Conservation (phyloP, 2,888 invertebrate species). For the Phragmatobia fuliginosa region DNA sequence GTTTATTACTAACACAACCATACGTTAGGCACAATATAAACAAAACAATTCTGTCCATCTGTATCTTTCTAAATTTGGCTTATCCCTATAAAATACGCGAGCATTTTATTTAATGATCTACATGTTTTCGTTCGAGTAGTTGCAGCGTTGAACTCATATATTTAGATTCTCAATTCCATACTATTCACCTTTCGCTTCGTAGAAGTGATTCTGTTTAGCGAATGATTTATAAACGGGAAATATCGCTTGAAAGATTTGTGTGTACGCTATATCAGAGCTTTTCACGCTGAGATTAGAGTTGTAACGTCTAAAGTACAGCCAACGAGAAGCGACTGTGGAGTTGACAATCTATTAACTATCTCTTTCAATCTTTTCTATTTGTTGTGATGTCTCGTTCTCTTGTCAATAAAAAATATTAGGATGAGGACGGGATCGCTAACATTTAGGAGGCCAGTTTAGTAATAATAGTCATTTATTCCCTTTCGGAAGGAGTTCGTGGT, state of each 20-base stretch:
- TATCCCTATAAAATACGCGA: slow-evolving; percentile 9
- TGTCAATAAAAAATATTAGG: no score
- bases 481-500: no score
- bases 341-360: no score
- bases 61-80: slow-evolving; percentile 5
- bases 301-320: no score
- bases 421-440: no score
- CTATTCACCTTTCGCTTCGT: slow-evolving; percentile 19
- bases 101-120: slow-evolving; percentile 14
- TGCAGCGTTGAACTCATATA: slow-evolving; percentile 11
- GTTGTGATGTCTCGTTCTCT: no score
- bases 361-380: no score
- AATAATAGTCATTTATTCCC: no score
- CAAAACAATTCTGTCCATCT: slow-evolving; percentile 9
- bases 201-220: background rate
- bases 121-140: slow-evolving; percentile 7
- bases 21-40: slow-evolving; percentile 2
- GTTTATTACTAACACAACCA: background rate
- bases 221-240: slow-evolving; percentile 7
- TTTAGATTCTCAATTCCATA: slow-evolving; percentile 11
- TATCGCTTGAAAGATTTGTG: background rate
- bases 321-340: no score
- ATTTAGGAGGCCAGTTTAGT: no score
- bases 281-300: no score
- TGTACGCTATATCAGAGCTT: no score